Base-by-base conservation (phyloP, 2,113 vertebrate species). In the Aythya baeri region DNA sequence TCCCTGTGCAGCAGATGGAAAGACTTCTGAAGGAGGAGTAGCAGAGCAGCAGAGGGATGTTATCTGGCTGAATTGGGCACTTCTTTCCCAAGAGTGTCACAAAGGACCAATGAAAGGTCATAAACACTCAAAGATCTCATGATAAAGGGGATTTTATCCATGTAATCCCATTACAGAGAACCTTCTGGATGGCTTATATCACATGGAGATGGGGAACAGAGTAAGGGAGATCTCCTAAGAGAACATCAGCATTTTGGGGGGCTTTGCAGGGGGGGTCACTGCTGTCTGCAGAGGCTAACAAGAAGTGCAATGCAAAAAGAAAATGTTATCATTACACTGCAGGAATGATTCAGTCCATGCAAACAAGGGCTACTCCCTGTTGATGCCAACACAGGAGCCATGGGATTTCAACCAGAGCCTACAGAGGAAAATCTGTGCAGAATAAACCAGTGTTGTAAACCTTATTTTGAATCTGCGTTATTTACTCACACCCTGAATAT, bases 301-400 rank as follows among this genome's bases (percentile, higher is more conserved):
- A 91, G 79, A 58, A 86, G 43, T 4, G 26, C 17, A 5, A 46
- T 13, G 36, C n/a, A 89, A 70, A 70, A 83, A 77, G 41, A n/a
- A 1, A 0, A 0, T 14, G 13, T 89, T 49, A 2, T 4, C 29
- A 4, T 55, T 12, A 14, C 0, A 8, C 34, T 44, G 52, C 49
- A 78, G 58, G 58, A 75, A 88, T 78, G 61, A 93, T 68, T 82
- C 54, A 68, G 22, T 16, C 52, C 63, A 1, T 11, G 25, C 0
- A 71, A 80, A 83, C n/a, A 52, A 65, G 66, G 68, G 38, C 79
- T 83, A 2, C 85, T 83, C 79, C 23, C 62, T 44, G 27, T 66
- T 73, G 68, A 72, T 10, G 31, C 62, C 86, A 90, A 0, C 52
- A 72, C 70, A 13, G 80, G 66, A 84, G 54, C 73, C 54, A 17